Conservation (phyloP, 2,113 vertebrate genomes). For the Megaleporinus macrocephalus region DNA sequence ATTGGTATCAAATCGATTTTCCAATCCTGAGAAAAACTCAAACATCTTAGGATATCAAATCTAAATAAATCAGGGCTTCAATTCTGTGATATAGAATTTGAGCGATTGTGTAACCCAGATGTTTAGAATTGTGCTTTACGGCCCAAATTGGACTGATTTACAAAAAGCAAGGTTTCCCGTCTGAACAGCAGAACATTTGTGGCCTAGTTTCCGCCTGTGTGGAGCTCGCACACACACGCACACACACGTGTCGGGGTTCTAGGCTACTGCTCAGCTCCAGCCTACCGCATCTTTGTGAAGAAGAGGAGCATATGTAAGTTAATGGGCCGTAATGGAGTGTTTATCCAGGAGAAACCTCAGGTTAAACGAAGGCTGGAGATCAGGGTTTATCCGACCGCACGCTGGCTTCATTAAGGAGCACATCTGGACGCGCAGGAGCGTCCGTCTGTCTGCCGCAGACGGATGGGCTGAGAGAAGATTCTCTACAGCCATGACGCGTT, state of each 20-base stretch:
- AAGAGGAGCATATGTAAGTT: constrained; percentile 56
- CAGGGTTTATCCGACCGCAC: constrained; percentile 55
- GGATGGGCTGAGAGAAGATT: constrained; percentile 41
- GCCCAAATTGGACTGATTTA: constrained; percentile 41
- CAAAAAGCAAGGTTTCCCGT: constrained; percentile 28
- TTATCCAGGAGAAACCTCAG: constrained; percentile 62
- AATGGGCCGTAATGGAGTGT: constrained; percentile 57
- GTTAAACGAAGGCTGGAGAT: constrained; percentile 56
- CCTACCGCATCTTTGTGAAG: constrained; percentile 7
- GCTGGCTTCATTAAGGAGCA: constrained; percentile 58
- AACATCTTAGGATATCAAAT: too few species aligned
- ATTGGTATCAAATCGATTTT: too few species aligned
- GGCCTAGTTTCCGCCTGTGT: constrained; percentile 27
- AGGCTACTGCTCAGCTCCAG: constrained; percentile 33
- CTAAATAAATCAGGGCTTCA: background rate
- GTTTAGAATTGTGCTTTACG: background rate
- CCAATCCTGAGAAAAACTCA: too few species aligned
- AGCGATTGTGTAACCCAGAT: constrained; percentile 12
- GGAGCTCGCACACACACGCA: background rate
- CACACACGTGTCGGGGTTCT: constrained; percentile 23
- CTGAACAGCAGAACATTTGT: constrained; percentile 7
- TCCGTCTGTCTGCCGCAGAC: constrained; percentile 21
- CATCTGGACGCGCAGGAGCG: constrained; percentile 53
- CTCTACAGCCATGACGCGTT: constrained; percentile 30
- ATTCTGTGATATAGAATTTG: background rate